Conservation (phyloP, 2,888 invertebrate genomes). For the Ceramica pisi region DNA sequence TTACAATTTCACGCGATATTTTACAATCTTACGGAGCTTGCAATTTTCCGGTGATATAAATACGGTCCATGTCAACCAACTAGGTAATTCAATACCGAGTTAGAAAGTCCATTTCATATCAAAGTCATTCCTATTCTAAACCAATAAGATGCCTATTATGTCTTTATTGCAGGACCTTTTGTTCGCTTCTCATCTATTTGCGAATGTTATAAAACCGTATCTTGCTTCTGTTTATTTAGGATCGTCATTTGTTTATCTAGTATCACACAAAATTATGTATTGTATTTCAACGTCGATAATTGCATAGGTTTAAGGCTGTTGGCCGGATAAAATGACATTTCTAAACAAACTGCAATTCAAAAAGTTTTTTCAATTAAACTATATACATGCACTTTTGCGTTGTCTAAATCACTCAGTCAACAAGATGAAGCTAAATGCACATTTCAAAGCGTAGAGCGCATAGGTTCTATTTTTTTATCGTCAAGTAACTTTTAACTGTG, state of each 20-base stretch:
- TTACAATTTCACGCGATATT: too few relatives aligned
- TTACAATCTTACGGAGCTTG: too few relatives aligned
- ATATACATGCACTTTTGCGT: too few relatives aligned
- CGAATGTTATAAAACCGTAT: slow-evolving; percentile 33
- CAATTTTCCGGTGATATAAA: too few relatives aligned
- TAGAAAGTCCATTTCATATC: not conserved
- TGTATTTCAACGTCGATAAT: not conserved
- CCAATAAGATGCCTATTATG: slow-evolving; percentile 13
- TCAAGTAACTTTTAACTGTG: too few relatives aligned
- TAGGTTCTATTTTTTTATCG: too few relatives aligned
- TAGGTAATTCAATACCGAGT: not conserved
- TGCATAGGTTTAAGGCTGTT: not conserved
- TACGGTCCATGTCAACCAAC: too few relatives aligned
- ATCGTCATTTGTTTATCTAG: slow-evolving; percentile 41
- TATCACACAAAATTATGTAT: slow-evolving; percentile 1
- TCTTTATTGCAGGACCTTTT: slow-evolving; percentile 28
- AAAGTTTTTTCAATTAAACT: too few relatives aligned
- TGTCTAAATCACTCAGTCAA: too few relatives aligned
- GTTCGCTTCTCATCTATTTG: slow-evolving; percentile 33
- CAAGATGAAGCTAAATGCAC: too few relatives aligned
- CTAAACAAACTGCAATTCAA: not conserved
- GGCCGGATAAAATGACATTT: not conserved
- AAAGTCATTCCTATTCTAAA: not conserved
- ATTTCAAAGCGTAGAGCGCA: too few relatives aligned
- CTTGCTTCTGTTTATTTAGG: slow-evolving; percentile 36